Evolutionary conservation across 2,888 invertebrate genomes (phyloP).

Genomic region (Aleiodes testaceus): DNA sequence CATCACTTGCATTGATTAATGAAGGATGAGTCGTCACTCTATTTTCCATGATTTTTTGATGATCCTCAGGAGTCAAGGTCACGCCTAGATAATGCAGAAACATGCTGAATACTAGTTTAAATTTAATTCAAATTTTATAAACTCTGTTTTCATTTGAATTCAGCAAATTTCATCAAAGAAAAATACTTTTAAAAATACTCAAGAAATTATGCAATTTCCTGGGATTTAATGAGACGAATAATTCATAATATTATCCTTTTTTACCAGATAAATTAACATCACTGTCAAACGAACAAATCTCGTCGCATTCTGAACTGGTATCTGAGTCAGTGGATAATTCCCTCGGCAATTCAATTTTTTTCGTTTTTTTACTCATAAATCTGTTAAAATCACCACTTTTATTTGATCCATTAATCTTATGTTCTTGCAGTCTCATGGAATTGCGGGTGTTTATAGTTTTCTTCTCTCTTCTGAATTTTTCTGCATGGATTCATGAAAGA

Average conservation of each 20-base stretch:
- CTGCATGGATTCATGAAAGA: too few species aligned
- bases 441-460: conserved; percentile 17
- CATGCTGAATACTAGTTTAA: too few species aligned
- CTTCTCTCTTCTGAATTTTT: too few species aligned
- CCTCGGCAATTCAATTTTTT: neutral
- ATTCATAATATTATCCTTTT: conserved; percentile 5
- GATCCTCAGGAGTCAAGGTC: conserved; percentile 54
- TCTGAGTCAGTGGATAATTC: conserved; percentile 11
- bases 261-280: conserved; percentile 58
- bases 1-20: neutral
- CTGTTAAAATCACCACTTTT: conserved; percentile 38
- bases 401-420: neutral
- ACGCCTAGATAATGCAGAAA: conserved; percentile 48
- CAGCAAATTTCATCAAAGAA: neutral
- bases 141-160: too few species aligned
- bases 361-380: conserved; percentile 19
- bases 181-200: neutral
- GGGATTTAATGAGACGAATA: neutral
- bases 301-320: conserved; percentile 47
- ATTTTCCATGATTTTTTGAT: conserved; percentile 51
- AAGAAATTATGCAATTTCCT: neutral
- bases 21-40: conserved; percentile 33
- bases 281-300: conserved; percentile 61
- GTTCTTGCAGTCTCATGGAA: conserved; percentile 11
- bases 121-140: too few species aligned